Evolutionary conservation across 2,113 vertebrate genomes (phyloP).

Genomic region (Panthera leo): DNA sequence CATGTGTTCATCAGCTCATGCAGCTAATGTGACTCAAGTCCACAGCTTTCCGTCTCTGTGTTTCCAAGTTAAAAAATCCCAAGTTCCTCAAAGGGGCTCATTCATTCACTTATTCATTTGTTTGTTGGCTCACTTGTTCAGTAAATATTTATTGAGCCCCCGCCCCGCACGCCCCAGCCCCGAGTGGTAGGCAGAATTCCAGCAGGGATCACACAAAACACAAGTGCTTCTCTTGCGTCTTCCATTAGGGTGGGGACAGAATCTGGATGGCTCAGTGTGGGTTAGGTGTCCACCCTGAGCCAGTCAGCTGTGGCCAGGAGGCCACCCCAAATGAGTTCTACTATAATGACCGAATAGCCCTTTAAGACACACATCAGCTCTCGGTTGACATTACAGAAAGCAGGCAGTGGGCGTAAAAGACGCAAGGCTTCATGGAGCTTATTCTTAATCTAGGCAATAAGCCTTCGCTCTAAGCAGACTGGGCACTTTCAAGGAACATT

Average conservation of each 20-base stretch:
- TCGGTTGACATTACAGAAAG: not conserved
- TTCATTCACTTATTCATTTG: not conserved
- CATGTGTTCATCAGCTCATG: not conserved
- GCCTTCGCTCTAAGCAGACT: not conserved
- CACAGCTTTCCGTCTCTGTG: not conserved
- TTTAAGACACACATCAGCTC: not conserved
- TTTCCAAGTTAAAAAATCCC: slow-evolving; percentile 28
- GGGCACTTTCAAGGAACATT: not conserved
- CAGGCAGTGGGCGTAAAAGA: not conserved
- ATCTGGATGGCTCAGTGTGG: not conserved
- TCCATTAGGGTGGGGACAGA: not conserved
- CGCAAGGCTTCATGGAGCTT: not conserved
- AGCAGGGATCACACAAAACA: not conserved
- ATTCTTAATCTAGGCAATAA: not conserved
- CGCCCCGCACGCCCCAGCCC: rapidly evolving
- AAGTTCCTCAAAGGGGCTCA: not conserved
- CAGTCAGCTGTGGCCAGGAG: not conserved
- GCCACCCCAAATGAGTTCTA: not conserved
- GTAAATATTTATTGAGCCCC: not conserved
- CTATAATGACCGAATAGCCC: not conserved
- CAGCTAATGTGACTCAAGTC: not conserved
- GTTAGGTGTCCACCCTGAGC: not conserved
- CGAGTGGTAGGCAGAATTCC: not conserved
- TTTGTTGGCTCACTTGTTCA: not conserved
- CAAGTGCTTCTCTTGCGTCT: not conserved